Conservation (phyloP, 35 echinoderm and acorn worm genomes). For the Heliocidaris erythrogramma region DNA sequence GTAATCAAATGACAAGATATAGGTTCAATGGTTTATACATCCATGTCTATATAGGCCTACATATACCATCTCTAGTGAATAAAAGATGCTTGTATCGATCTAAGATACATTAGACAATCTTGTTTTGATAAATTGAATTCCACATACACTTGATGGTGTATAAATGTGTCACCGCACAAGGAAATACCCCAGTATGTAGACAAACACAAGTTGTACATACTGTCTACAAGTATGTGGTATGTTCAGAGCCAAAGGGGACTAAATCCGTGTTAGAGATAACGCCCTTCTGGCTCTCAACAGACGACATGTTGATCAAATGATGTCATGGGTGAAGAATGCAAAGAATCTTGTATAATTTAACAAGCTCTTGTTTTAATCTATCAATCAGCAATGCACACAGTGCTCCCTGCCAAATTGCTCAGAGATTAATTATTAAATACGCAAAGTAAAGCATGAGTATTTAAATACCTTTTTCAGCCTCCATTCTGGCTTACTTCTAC, state of each 20-base stretch:
- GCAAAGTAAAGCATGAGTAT: not conserved
- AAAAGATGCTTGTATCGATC: not conserved
- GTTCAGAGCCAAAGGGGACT: no score
- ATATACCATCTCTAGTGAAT: not conserved
- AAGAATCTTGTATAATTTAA: not conserved
- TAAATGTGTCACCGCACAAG: not conserved
- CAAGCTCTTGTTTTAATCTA: slow-evolving; percentile 2
- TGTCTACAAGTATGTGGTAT: not conserved
- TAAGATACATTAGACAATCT: not conserved
- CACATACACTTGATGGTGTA: not conserved
- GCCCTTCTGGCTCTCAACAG: no score
- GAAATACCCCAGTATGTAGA: not conserved
- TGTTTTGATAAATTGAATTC: not conserved
- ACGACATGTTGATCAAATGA: not conserved
- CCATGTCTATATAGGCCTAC: not conserved
- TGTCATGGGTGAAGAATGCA: not conserved
- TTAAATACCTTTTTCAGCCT: not conserved
- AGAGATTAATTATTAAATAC: not conserved
- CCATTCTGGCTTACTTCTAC: not conserved
- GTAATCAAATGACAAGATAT: not conserved
- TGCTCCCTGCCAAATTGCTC: not conserved
- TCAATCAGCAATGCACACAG: not conserved
- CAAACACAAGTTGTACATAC: not conserved
- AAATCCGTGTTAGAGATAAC: no score
- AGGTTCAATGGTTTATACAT: not conserved